Conservation (phyloP, 2,113 vertebrate species). For the Herpailurus yagouaroundi region DNA sequence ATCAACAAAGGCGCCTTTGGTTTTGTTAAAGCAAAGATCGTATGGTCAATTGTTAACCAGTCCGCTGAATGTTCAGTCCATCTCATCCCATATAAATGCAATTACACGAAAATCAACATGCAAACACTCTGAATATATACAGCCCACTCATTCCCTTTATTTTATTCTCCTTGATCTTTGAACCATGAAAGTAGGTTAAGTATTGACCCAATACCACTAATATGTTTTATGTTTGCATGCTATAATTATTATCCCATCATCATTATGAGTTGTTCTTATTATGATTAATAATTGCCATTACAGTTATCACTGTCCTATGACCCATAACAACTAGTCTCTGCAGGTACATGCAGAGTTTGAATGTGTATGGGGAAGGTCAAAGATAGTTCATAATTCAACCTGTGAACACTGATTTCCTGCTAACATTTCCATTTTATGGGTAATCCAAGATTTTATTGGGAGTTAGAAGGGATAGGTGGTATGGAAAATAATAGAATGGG, state of each 20-base stretch:
- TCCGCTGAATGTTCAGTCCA: background rate
- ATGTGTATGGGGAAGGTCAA: background rate
- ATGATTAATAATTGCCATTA: background rate
- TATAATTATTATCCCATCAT: background rate
- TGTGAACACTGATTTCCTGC: background rate
- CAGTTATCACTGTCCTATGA: background rate
- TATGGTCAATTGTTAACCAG: background rate
- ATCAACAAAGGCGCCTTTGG: background rate
- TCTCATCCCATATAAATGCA: background rate
- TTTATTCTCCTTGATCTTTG: background rate
- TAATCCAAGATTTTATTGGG: background rate
- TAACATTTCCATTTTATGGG: background rate
- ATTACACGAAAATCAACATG: background rate
- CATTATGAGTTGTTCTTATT: background rate
- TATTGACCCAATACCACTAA: background rate
- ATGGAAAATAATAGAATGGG: background rate
- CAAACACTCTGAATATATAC: background rate
- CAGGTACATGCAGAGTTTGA: background rate
- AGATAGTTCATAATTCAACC: conserved; percentile 1
- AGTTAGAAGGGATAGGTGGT: background rate
- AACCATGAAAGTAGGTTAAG: background rate
- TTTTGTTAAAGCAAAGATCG: background rate
- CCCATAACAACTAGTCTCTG: background rate
- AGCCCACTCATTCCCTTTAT: background rate
- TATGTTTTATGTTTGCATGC: background rate